Conservation (phyloP, 2,113 vertebrate species). For the Platycercus adscitus region DNA sequence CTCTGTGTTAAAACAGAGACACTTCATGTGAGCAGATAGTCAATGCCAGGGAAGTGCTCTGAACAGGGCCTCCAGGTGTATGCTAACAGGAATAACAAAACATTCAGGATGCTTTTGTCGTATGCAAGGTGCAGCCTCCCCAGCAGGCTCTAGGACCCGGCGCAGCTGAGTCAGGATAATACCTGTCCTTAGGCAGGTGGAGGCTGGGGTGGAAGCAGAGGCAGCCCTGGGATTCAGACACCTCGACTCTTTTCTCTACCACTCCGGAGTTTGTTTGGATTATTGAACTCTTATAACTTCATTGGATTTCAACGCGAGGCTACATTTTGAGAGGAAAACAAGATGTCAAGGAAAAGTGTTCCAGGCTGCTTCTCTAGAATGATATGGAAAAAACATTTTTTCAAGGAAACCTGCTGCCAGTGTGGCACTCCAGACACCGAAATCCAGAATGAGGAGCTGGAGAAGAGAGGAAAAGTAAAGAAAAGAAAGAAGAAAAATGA, state of each 20-base stretch:
- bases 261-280: neutral
- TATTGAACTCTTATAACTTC: neutral
- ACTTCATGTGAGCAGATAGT: neutral
- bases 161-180: constrained; percentile 42
- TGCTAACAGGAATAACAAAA: neutral
- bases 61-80: neutral
- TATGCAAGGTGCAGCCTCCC: neutral
- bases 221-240: neutral
- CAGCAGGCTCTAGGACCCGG: constrained; percentile 63
- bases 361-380: constrained; percentile 21
- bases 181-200: constrained; percentile 58
- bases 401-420: neutral
- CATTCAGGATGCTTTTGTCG: neutral
- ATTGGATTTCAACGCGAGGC: neutral
- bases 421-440: constrained; percentile 57
- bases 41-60: neutral
- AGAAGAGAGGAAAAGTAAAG: constrained; percentile 61
- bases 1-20: neutral
- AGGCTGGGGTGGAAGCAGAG: constrained; percentile 16
- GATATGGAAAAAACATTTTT: constrained; percentile 31
- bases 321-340: neutral
- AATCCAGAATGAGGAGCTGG: constrained; percentile 56
- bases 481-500: constrained; percentile 77
- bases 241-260: neutral
- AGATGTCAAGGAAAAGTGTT: constrained; percentile 52